These are phyloP conservation scores for Thalassoma bifasciatum DNA, from an alignment of 2,113 vertebrate genomes.

Conservation along the genomic window DNA sequence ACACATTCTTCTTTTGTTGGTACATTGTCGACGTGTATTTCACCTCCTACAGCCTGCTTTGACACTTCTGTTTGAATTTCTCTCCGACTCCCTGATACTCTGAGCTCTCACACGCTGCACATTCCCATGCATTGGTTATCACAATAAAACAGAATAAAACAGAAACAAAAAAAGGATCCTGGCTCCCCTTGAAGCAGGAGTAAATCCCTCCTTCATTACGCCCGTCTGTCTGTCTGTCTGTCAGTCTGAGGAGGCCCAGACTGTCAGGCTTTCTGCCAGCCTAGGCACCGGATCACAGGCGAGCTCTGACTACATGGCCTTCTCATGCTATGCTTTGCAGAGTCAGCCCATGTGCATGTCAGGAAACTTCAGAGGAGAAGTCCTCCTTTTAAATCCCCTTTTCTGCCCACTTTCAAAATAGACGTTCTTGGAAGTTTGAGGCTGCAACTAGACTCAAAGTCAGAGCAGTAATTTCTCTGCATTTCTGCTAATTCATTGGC, in stretches of 20 bases:
- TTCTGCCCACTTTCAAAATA: no score
- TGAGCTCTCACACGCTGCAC: background rate
- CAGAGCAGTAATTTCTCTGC: no score
- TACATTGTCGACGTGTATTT: slow-evolving; percentile 14
- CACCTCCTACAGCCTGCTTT: slow-evolving; percentile 33
- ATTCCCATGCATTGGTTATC: background rate
- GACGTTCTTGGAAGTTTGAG: no score
- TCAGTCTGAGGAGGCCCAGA: slow-evolving; percentile 28
- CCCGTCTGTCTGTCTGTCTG: background rate
- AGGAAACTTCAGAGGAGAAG: slow-evolving; percentile 51
- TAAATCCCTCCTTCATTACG: slow-evolving; percentile 14
- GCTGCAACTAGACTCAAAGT: no score
- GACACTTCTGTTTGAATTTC: background rate
- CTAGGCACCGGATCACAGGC: slow-evolving; percentile 56
- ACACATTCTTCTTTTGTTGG: slow-evolving; percentile 37
- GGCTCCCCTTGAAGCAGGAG: background rate
- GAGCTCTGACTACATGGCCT: slow-evolving; percentile 44
- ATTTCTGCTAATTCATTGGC: no score
- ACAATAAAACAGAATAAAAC: background rate
- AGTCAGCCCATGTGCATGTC: slow-evolving; percentile 63
- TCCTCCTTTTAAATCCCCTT: slow-evolving; percentile 3
- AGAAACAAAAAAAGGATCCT: background rate
- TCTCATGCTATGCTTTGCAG: slow-evolving; percentile 35
- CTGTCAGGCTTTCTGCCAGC: slow-evolving; percentile 39
- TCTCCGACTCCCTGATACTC: background rate